Conservation (phyloP, 2,888 invertebrate species). For the Cataglyphis rosenhaueri region DNA sequence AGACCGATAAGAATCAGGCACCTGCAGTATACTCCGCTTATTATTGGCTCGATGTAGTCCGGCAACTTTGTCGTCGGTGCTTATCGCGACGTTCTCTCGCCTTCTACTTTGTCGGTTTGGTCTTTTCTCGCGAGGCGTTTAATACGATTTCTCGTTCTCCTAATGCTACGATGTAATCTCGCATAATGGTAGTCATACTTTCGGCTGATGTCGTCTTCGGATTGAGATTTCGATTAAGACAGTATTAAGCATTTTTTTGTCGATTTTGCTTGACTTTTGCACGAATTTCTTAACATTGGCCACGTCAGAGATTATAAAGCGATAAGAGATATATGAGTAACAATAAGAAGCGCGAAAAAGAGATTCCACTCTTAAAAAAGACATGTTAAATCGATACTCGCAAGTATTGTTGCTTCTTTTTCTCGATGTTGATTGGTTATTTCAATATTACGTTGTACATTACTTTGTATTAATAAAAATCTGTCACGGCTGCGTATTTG, state of each 20-base stretch:
- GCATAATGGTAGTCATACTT: constrained; percentile 49
- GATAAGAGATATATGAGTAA: neutral
- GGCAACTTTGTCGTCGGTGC: constrained; percentile 51
- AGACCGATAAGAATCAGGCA: constrained; percentile 54
- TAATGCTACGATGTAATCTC: constrained; percentile 48
- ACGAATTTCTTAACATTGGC: constrained; percentile 31
- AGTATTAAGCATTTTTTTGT: constrained; percentile 28
- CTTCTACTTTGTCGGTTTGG: constrained; percentile 48
- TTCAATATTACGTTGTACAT: too few species aligned
- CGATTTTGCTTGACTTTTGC: constrained; percentile 5
- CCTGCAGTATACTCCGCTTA: constrained; percentile 50
- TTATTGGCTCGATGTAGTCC: constrained; percentile 42
- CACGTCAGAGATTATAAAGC: constrained; percentile 32
- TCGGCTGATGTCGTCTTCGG: constrained; percentile 16
- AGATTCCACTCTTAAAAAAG: neutral
- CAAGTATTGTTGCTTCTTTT: too few species aligned
- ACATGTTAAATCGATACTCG: too few species aligned
- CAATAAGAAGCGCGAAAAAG: constrained; percentile 29
- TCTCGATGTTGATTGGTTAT: too few species aligned
- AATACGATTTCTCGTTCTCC: constrained; percentile 49
- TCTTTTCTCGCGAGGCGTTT: constrained; percentile 39
- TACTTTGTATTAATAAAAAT: too few species aligned
- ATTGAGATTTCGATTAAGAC: constrained; percentile 43
- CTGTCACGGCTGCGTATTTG: too few species aligned
- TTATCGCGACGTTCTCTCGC: constrained; percentile 33